Percentiles rank a stretch among this genome's conserved stretches.
Conservation (phyloP, 2,888 invertebrate species). For the Lamproptera curius region DNA sequence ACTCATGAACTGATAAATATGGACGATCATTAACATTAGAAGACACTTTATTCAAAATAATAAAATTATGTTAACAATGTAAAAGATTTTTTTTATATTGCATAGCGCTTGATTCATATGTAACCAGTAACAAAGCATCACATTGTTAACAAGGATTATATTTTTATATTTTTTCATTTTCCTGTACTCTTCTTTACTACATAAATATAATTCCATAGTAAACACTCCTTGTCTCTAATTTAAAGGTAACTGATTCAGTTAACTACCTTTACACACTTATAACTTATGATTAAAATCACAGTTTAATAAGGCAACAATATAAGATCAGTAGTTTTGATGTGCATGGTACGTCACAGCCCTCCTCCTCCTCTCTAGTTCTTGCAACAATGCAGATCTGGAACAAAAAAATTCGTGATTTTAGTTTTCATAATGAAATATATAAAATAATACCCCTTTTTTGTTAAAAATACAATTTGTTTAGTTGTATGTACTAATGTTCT, state of each 20-base stretch:
- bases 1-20: too few species aligned
- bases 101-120: too few species aligned
- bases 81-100: too few species aligned
- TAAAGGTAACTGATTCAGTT: not conserved
- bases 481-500: not conserved
- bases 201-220: too few species aligned
- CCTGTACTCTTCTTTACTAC: too few species aligned
- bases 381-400: slow-evolving; percentile 85
- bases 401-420: slow-evolving; percentile 15
- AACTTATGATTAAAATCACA: slow-evolving; percentile 58
- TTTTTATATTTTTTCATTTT: too few species aligned
- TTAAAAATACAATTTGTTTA: not conserved
- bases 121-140: too few species aligned
- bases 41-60: too few species aligned
- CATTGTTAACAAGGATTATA: too few species aligned
- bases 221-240: not conserved
- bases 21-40: too few species aligned
- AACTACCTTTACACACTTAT: slow-evolving; percentile 14
- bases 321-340: slow-evolving; percentile 60
- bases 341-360: slow-evolving; percentile 59
- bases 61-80: too few species aligned
- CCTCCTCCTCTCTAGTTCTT: slow-evolving; percentile 84
- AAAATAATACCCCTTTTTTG: not conserved
- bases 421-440: too few species aligned
- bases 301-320: slow-evolving; percentile 54